Conservation (phyloP, 2,797 vertebrate species). For the Notolepis coatsorum region DNA sequence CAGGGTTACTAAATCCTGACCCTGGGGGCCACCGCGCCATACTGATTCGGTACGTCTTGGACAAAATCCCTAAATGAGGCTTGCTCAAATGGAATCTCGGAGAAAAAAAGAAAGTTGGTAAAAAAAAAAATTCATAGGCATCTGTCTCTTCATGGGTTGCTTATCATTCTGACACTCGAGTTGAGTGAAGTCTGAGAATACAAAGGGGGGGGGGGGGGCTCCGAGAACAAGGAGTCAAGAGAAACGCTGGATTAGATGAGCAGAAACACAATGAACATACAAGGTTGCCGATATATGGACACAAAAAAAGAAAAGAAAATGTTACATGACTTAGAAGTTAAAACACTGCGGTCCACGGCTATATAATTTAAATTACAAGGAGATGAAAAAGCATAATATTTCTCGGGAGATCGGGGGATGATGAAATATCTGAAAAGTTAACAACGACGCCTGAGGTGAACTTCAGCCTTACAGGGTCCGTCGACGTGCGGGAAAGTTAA, state of each 20-base stretch:
- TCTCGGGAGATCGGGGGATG: conserved; percentile 12
- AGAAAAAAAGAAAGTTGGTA: too few species aligned
- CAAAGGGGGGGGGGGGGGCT: conserved; percentile 9
- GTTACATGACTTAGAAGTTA: conserved; percentile 83
- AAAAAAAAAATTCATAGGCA: conserved; percentile 9
- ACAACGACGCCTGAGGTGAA: conserved; percentile 88
- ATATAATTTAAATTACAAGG: conserved; percentile 86
- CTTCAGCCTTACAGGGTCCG: conserved; percentile 84
- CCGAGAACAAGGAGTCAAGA: conserved; percentile 18
- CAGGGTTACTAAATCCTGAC: conserved; percentile 57
- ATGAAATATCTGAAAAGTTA: conserved; percentile 36
- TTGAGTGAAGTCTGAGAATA: conserved; percentile 50
- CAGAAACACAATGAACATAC: conserved; percentile 27
- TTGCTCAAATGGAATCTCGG: conserved; percentile 7
- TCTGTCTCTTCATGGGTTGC: background rate
- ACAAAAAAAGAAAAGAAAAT: conserved; percentile 71
- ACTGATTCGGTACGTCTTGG: background rate
- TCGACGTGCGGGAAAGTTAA: conserved; percentile 35
- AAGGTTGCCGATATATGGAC: conserved; percentile 82
- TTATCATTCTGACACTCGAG: conserved; percentile 51
- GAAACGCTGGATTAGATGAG: conserved; percentile 28
- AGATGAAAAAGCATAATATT: conserved; percentile 72
- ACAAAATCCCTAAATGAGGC: background rate
- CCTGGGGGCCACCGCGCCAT: background rate
- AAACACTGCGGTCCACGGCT: conserved; percentile 83